phyloP scores from a whole-genome alignment of 2,797 vertebrate genomes.

The Malurus leucopterus region DNA sequence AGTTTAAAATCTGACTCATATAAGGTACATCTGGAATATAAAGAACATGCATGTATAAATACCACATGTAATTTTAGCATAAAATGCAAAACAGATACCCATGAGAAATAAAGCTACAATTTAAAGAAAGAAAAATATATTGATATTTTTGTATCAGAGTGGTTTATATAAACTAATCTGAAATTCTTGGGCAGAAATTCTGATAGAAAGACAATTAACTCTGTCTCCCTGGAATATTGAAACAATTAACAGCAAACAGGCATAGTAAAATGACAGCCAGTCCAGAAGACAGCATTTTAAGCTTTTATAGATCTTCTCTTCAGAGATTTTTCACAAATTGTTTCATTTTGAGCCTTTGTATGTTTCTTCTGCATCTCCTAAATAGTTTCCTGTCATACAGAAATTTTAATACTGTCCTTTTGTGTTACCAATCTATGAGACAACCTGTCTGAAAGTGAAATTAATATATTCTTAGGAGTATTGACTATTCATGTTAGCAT shows the following conservation, averaged over 20 bases:
- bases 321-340: not conserved
- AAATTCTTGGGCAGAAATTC: not conserved
- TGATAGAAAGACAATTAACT: not conserved
- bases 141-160: not conserved
- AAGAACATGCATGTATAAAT: fast-evolving
- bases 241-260: not conserved
- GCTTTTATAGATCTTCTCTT: not conserved
- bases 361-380: not conserved
- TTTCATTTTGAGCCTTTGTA: not conserved
- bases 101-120: not conserved
- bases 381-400: not conserved
- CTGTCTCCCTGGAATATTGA: not conserved
- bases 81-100: not conserved
- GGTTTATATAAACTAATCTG: not conserved
- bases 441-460: not conserved
- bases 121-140: not conserved
- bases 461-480: not conserved
- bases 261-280: not conserved
- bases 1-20: not conserved
- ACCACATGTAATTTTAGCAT: not conserved
- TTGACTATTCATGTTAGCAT: not conserved
- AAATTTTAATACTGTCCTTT: not conserved
- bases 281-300: not conserved
- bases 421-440: not conserved
- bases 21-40: not conserved